A percentile compares a stretch with the other conserved stretches of the same genome.
Conservation (phyloP, 2,888 invertebrate species). For the Pyrrhosoma nymphula region DNA sequence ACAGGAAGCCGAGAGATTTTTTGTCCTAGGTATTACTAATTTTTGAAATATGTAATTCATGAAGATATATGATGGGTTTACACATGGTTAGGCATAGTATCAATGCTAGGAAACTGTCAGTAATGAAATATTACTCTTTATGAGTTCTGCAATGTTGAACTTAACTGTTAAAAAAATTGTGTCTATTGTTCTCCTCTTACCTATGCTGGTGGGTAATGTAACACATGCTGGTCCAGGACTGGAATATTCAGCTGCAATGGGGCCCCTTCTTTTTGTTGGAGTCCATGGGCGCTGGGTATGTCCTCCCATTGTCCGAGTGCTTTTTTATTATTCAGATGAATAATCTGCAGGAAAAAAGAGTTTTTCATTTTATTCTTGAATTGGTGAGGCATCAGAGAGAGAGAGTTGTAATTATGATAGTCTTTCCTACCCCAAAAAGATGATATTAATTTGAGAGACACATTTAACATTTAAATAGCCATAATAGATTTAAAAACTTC, state of each 20-base stretch:
- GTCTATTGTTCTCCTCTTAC: slow-evolving; percentile 78
- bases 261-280: slow-evolving; percentile 92
- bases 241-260: slow-evolving; percentile 91
- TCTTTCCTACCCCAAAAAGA: too few relatives aligned
- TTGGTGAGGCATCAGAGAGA: background rate
- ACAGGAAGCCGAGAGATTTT: too few relatives aligned
- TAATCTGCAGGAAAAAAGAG: background rate
- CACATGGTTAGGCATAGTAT: too few relatives aligned
- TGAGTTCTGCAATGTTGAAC: background rate
- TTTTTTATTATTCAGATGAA: background rate
- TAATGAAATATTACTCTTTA: too few relatives aligned
- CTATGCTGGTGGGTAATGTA: slow-evolving; percentile 88
- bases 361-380: background rate
- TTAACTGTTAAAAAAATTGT: background rate
- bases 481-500: too few relatives aligned
- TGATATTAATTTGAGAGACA: too few relatives aligned
- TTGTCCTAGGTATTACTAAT: too few relatives aligned
- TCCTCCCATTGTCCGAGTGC: slow-evolving; percentile 81
- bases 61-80: too few relatives aligned
- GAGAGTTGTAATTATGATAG: background rate
- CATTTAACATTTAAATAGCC: too few relatives aligned
- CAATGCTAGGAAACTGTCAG: too few relatives aligned
- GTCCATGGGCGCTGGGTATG: slow-evolving; percentile 94
- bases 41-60: too few relatives aligned
- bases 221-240: slow-evolving; percentile 95